Evolutionary conservation across 2,797 vertebrate species (phyloP).

Genomic region (Merluccius polli): DNA sequence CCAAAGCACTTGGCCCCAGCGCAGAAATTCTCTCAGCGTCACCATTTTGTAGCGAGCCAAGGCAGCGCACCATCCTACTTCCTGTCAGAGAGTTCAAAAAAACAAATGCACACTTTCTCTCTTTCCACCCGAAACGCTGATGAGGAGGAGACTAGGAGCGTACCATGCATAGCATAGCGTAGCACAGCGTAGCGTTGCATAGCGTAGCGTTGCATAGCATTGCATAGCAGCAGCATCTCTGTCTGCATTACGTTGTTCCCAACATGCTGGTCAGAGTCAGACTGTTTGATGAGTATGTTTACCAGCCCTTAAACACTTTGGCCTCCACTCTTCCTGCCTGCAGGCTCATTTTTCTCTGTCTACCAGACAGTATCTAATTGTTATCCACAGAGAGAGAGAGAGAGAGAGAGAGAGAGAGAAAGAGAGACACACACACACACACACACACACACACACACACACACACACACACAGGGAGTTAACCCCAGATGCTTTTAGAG

Average conservation of each 20-base stretch:
- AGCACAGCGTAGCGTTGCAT: too few species aligned
- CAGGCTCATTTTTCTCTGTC: conserved; percentile 7
- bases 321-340: conserved; percentile 2
- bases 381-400: background rate
- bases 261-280: conserved; percentile 22
- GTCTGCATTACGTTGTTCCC: conserved; percentile 40
- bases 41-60: conserved; percentile 54
- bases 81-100: conserved; percentile 59
- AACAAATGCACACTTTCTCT: conserved; percentile 61
- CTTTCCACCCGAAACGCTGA: conserved; percentile 62
- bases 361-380: background rate
- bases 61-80: conserved; percentile 54
- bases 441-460: too few species aligned
- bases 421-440: too few species aligned
- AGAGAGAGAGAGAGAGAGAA: too few species aligned
- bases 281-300: conserved; percentile 31
- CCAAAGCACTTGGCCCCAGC: conserved; percentile 44
- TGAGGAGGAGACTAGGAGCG: conserved; percentile 37
- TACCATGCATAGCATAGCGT: too few species aligned
- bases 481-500: background rate
- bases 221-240: conserved; percentile 13
- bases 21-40: conserved; percentile 62
- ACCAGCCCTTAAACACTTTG: conserved; percentile 20
- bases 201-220: background rate
- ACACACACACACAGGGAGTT: too few species aligned